Evolutionary conservation across 92 coral and sea anemone genomes (phyloP), one percentile per base, ranked within the genome.

Genomic region (Pocillopora grandis): DNA sequence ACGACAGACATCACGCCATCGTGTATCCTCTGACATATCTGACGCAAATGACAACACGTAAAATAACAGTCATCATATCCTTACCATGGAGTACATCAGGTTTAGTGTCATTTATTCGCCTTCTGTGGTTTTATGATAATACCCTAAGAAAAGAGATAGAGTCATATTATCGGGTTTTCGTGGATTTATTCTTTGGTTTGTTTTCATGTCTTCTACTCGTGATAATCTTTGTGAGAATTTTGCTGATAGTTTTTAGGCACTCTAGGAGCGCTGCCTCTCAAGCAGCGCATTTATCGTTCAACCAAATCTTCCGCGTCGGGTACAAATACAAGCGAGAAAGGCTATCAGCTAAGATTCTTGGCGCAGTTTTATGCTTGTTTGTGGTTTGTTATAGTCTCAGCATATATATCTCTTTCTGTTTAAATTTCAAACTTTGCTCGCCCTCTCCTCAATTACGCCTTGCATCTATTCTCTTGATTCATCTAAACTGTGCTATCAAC

Each of bases 401-500:
- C 70, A 87, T 89, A 7, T 92, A 91, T 77, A 77, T 90, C 31
- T 86, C 92, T 23, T 79, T 95, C 56, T 92, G 95, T 62, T 74
- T 61, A 57, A 87, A 83, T 76, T 89, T 92, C 68, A 79, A 71
- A n/a, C 76, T 94, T 5, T 90, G 91, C n/a, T 27, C 62, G 15
- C 84, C 85, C 2, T 76, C 91, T 21, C 2, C 68, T 5, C 82
- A 81, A 27, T 67, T 90, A 6, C 67, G 58, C 57, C 77, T 84
- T 52, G 85, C 84, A 20, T 93, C 97, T 33, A 57, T 93, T 56
- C 65, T 91, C 5, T 58, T 93, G 73, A 69, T 93, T 9, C 90
- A 90, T 79, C 79, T 89, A 48, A 93, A 93, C 77, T 90, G 94
- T 11, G 91, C 94, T 12, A 71, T 95, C 20, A 95, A 92, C 73